Evolutionary conservation across 2,797 vertebrate genomes (phyloP).

Genomic region (Corythornis leucogaster): DNA sequence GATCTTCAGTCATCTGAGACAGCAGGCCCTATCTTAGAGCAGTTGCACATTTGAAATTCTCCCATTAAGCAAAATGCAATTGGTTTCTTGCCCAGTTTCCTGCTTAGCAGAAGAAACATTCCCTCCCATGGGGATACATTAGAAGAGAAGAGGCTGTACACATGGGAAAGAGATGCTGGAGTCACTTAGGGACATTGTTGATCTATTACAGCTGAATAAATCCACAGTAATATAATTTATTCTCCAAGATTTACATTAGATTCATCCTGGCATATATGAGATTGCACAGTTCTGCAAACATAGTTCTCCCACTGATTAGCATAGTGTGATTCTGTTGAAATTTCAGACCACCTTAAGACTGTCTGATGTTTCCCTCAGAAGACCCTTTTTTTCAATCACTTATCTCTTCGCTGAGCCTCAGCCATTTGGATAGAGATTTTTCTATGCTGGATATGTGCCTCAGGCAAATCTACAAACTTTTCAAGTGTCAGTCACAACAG

Average conservation of each 20-base stretch:
- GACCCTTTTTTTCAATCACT: neutral
- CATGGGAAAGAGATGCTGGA: neutral
- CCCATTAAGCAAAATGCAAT: slow-evolving; percentile 10
- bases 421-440: slow-evolving; percentile 4
- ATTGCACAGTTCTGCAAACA: accelerated
- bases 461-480: slow-evolving; percentile 62
- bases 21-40: neutral
- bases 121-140: neutral
- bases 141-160: neutral
- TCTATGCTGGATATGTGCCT: slow-evolving; percentile 22
- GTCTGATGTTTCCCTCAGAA: neutral
- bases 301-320: neutral
- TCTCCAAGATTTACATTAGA: neutral
- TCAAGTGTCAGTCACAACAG: slow-evolving; percentile 56
- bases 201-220: slow-evolving; percentile 45
- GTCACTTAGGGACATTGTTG: slow-evolving; percentile 27
- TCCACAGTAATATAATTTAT: slow-evolving; percentile 5
- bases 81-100: neutral
- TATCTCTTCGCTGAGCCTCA: slow-evolving; percentile 26
- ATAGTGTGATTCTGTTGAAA: neutral
- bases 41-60: slow-evolving; percentile 3
- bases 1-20: neutral
- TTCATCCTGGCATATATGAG: neutral
- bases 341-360: neutral
- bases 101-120: neutral